phyloP scores from a whole-genome alignment of 92 coral and sea anemone species.

The Pocillopora grandis region DNA sequence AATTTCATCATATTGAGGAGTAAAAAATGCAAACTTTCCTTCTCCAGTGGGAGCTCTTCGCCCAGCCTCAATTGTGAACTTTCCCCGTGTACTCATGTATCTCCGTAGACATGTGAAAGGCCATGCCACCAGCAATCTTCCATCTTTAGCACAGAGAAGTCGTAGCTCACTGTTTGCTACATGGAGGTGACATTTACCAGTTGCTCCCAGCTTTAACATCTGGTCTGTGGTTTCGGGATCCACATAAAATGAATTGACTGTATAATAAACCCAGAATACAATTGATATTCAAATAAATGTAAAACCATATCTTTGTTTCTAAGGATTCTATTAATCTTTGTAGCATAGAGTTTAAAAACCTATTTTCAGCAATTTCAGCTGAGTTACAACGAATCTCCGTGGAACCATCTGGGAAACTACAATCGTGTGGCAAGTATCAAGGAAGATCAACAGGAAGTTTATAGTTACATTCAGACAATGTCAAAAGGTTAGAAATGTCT shows the following conservation, averaged over 20 bases:
- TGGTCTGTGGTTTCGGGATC: constrained; percentile 75
- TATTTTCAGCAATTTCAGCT: background rate
- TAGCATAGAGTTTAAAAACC: background rate
- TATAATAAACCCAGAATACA: background rate
- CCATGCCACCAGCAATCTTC: constrained; percentile 91
- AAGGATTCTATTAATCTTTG: background rate
- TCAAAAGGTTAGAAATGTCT: too few relatives aligned
- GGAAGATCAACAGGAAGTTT: too few relatives aligned
- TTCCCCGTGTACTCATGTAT: constrained; percentile 87
- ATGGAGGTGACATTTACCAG: constrained; percentile 73
- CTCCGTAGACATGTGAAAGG: constrained; percentile 95
- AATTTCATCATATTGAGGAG: constrained; percentile 91
- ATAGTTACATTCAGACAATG: too few relatives aligned
- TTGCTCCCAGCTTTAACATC: constrained; percentile 80
- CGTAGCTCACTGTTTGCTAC: constrained; percentile 86
- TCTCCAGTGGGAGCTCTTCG: constrained; percentile 98
- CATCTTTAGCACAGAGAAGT: constrained; percentile 83
- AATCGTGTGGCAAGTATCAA: too few relatives aligned
- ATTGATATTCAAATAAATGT: too few relatives aligned
- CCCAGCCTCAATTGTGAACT: constrained; percentile 94
- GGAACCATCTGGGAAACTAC: too few relatives aligned
- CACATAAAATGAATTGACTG: constrained; percentile 90
- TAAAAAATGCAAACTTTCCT: constrained; percentile 83
- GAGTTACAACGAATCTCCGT: too few relatives aligned
- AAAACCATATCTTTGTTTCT: background rate